phyloP scores from a whole-genome alignment of 2,113 vertebrate species.

The Tursiops truncatus region DNA sequence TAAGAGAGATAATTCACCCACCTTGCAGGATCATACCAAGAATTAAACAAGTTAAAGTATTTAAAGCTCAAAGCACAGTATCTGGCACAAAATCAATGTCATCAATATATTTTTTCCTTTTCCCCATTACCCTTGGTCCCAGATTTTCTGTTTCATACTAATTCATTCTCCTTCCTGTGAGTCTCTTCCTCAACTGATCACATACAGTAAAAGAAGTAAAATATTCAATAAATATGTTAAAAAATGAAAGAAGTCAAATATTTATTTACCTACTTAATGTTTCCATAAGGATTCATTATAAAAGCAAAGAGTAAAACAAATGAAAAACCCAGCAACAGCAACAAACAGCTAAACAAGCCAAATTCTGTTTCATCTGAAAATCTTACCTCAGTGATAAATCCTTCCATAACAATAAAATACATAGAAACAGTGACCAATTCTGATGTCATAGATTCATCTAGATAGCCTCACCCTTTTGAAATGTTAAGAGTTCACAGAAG shows the following conservation, averaged over 20 bases:
- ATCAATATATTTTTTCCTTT: constrained; percentile 21
- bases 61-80: constrained; percentile 60
- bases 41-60: constrained; percentile 39
- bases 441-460: constrained; percentile 27
- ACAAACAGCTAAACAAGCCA: constrained; percentile 29
- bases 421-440: constrained; percentile 15
- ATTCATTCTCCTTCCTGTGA: background rate
- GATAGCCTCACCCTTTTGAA: background rate
- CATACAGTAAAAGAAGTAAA: constrained; percentile 3
- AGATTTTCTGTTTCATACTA: constrained; percentile 45
- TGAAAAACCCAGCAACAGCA: background rate
- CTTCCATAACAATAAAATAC: background rate
- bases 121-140: background rate
- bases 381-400: constrained; percentile 39
- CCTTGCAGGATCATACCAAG: background rate
- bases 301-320: constrained; percentile 39
- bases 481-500: background rate
- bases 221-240: background rate
- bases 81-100: constrained; percentile 34
- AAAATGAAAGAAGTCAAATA: background rate
- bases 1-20: background rate
- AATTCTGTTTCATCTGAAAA: constrained; percentile 52
- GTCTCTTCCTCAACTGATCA: constrained; percentile 13
- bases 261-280: constrained; percentile 35
- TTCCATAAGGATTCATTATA: background rate